Evolutionary conservation across 2,888 invertebrate genomes (phyloP), one percentile per base, ranked within the genome.

Genomic region (Ichneumon xanthorius): DNA sequence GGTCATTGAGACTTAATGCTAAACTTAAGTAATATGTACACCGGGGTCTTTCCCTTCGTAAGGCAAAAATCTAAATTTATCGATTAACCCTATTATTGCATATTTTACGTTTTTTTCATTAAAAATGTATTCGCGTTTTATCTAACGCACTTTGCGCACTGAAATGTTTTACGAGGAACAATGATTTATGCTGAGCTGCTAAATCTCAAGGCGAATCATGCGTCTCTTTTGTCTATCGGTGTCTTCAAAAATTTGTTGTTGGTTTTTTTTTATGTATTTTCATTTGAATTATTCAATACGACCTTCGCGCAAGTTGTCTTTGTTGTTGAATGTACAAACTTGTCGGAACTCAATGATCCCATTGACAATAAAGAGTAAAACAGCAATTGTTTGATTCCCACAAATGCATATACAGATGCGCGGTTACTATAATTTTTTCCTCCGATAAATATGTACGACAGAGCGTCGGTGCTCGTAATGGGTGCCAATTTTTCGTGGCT

Each of bases 31-130:
- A 85, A 84, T 87, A 86, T 88, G 55, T 88, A 87, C 87, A 88
- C 78, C 77, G 84, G 81, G 86, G 79, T 80, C 63, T 80, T 63
- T 84, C 84, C 82, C 86, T 85, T 85, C 78, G 84, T 89, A 88
- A 89, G 88, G 88, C 88, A 86, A 88, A 87, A 88, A 87, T 87
- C 87, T 88, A 87, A 87, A 87, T 87, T 84, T 87, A 87, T 71
- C 71, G 80, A 78, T 85, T 83, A 82, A 85, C 79, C 84, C 84
- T 87, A 84, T 88, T 88, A 86, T 86, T 85, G 87, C 88, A 76
- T 87, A 75, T 85, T 70, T 84, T 87, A 73, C 53, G 82, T 78
- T 55, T 67, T 30, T 58, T 65, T 61, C 30, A 61, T 68, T 37
- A 67, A 58, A 68, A 82, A 73, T 70, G 63, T 67, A 84, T 48